Conservation (phyloP, 2,888 invertebrate genomes). For the Argynnis bischoffii region DNA sequence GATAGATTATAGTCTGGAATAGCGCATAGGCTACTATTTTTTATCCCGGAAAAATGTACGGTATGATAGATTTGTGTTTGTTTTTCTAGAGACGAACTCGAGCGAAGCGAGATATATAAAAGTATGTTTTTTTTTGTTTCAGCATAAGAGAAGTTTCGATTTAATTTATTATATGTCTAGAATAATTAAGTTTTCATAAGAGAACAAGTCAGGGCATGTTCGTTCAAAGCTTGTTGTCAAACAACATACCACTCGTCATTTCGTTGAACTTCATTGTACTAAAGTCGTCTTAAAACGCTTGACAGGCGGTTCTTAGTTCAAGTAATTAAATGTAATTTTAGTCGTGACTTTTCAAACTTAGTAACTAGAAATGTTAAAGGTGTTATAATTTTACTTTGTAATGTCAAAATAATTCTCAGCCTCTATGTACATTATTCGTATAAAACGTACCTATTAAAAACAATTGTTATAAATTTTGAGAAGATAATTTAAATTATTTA, state of each 20-base stretch:
- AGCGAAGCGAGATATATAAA: too few species aligned
- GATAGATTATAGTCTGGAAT: too few species aligned
- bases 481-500: too few species aligned
- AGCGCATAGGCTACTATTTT: too few species aligned
- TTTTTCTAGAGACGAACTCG: too few species aligned
- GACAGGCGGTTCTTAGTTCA: background rate
- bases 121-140: too few species aligned
- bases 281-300: conserved; percentile 11
- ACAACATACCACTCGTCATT: conserved; percentile 11
- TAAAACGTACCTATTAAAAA: too few species aligned
- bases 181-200: conserved; percentile 8
- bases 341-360: background rate
- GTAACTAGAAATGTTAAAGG: background rate
- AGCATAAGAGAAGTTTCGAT: background rate
- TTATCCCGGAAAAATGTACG: too few species aligned
- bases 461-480: too few species aligned
- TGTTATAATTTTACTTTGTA: background rate
- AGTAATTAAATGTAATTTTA: conserved; percentile 18
- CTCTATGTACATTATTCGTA: too few species aligned
- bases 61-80: too few species aligned
- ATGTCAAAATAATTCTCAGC: background rate
- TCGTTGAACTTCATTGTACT: conserved; percentile 3
- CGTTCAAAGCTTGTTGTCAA: conserved; percentile 14
- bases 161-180: background rate
- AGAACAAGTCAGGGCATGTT: background rate